Evolutionary conservation across 1,140 invertebrate species (phyloP).

Genomic region (Cylas formicarius): DNA sequence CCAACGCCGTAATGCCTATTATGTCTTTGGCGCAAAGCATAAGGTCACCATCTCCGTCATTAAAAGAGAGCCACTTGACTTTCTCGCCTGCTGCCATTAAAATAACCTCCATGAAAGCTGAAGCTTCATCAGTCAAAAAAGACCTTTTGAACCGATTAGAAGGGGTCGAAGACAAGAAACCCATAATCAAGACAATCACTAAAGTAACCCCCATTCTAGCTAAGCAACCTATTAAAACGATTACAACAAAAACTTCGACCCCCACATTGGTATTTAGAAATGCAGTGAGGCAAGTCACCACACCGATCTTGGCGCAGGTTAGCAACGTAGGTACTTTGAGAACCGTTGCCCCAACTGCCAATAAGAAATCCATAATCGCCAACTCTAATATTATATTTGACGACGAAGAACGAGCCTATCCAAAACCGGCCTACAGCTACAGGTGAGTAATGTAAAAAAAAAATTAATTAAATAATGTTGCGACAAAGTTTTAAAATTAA

Average conservation of each 20-base stretch:
- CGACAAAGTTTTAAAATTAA: too few relatives aligned
- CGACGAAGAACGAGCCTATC: conserved; percentile 66
- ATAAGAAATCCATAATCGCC: conserved; percentile 46
- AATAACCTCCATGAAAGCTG: conserved; percentile 45
- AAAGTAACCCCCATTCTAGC: conserved; percentile 37
- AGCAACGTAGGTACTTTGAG: conserved; percentile 29
- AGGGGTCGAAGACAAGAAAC: conserved; percentile 42
- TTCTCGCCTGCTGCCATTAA: conserved; percentile 59
- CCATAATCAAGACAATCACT: conserved; percentile 36
- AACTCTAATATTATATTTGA: conserved; percentile 46
- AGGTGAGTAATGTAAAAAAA: too few relatives aligned
- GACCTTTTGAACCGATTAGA: conserved; percentile 38
- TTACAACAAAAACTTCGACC: conserved; percentile 14
- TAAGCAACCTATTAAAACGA: conserved; percentile 30
- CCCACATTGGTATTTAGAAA: conserved; percentile 16
- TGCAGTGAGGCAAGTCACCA: conserved; percentile 22
- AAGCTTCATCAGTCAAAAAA: conserved; percentile 31
- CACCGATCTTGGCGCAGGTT: conserved; percentile 34
- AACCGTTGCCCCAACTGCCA: conserved; percentile 31
- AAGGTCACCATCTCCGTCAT: conserved; percentile 43
- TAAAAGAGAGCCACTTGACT: conserved; percentile 56
- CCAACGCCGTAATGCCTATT: conserved; percentile 61
- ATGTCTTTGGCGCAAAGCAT: conserved; percentile 40
- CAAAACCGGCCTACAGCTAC: conserved; percentile 96
- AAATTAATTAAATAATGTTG: too few relatives aligned